phyloP scores from a whole-genome alignment of 2,113 vertebrate species.

The Xiphophorus couchianus region DNA sequence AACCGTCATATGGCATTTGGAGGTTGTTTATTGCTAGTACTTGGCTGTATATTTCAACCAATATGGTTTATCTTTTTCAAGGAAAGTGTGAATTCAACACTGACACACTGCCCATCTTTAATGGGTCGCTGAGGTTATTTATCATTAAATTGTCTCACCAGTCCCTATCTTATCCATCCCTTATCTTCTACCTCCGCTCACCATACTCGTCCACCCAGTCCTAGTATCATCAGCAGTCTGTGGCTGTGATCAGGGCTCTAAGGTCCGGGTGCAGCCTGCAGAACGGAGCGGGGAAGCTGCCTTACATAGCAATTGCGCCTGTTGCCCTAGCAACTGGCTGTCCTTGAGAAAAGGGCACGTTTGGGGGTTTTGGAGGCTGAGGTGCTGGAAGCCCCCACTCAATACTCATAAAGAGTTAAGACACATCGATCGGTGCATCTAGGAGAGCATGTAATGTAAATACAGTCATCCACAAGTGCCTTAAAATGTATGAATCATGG shows the following conservation, averaged over 20 bases:
- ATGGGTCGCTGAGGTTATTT: constrained; percentile 38
- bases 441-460: constrained; percentile 18
- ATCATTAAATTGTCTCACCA: constrained; percentile 29
- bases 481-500: constrained; percentile 34
- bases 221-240: constrained; percentile 68
- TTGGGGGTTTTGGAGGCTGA: constrained; percentile 49
- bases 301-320: constrained; percentile 65
- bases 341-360: constrained; percentile 67
- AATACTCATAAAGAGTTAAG: constrained; percentile 58
- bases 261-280: constrained; percentile 67
- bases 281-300: constrained; percentile 61
- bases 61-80: constrained; percentile 22
- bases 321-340: constrained; percentile 73
- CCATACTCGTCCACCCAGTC: constrained; percentile 12
- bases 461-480: constrained; percentile 18
- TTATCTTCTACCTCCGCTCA: constrained; percentile 18
- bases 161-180: constrained; percentile 13
- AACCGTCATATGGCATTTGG: constrained; percentile 27
- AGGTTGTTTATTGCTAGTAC: constrained; percentile 34
- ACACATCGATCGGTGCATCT: constrained; percentile 32
- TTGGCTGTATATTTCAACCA: constrained; percentile 17
- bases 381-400: constrained; percentile 46
- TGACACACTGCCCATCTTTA: neutral
- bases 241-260: constrained; percentile 42
- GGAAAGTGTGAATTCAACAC: constrained; percentile 15